Evolutionary conservation across 2,113 vertebrate genomes (phyloP).

Genomic region (Antigone vipio): DNA sequence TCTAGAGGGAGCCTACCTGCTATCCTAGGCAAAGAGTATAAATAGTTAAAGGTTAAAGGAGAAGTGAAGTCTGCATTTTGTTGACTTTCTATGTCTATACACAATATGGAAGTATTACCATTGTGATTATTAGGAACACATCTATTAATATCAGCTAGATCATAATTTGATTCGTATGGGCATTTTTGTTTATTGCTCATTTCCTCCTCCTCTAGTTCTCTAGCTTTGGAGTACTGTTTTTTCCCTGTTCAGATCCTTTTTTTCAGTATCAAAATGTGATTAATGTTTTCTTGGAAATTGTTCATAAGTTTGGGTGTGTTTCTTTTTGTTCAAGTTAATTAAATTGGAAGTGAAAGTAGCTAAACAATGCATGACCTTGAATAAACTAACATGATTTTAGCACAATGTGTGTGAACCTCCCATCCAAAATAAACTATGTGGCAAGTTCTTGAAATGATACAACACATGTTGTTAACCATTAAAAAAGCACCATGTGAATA

Average conservation of each 20-base stretch:
- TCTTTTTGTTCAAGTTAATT: slow-evolving; percentile 35
- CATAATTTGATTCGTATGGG: neutral
- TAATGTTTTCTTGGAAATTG: slow-evolving; percentile 10
- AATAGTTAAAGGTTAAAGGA: neutral
- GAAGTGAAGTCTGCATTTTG: neutral
- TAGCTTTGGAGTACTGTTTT: neutral
- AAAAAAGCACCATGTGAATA: neutral
- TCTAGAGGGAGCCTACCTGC: neutral
- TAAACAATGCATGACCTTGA: slow-evolving; percentile 54
- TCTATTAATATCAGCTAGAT: neutral
- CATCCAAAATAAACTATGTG: slow-evolving; percentile 24
- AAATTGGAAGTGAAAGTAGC: slow-evolving; percentile 41
- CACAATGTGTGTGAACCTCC: slow-evolving; percentile 1
- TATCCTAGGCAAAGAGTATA: neutral
- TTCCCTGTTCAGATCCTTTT: neutral
- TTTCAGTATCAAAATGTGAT: neutral
- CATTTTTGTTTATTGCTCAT: neutral
- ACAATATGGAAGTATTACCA: neutral
- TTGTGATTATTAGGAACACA: neutral
- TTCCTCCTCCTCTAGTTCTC: neutral
- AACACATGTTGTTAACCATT: neutral
- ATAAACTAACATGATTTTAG: slow-evolving; percentile 28
- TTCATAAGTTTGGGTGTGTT: slow-evolving; percentile 23
- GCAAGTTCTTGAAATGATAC: neutral
- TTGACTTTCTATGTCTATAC: neutral